Conservation (phyloP, 2,113 vertebrate genomes). For the Archilochus colubris region DNA sequence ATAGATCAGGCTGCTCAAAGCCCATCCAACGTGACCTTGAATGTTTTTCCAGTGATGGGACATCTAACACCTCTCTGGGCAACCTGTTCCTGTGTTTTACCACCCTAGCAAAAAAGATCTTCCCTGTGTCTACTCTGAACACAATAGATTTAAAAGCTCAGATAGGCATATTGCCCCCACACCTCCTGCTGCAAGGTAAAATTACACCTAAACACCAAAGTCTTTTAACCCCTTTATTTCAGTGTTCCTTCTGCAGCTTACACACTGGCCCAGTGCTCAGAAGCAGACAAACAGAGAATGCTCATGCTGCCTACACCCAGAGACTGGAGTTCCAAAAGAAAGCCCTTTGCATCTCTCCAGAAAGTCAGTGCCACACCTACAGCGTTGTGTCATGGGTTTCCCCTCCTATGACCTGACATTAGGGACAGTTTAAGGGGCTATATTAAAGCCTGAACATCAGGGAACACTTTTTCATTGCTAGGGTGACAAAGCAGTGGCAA, state of each 20-base stretch:
- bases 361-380: neutral
- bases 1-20: neutral
- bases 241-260: neutral
- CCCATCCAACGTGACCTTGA: accelerated
- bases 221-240: neutral
- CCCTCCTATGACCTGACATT: neutral
- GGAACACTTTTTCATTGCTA: neutral
- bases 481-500: too few relatives aligned
- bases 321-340: neutral
- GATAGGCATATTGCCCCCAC: neutral
- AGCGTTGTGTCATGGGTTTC: neutral
- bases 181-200: neutral
- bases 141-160: neutral
- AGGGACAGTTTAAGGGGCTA: neutral
- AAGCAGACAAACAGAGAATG: neutral
- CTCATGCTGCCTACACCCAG: neutral
- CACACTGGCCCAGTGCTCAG: accelerated
- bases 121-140: neutral
- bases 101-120: neutral
- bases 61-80: neutral
- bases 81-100: neutral
- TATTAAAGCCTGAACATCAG: neutral
- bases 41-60: neutral
- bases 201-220: neutral
- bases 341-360: neutral